Percentiles rank a stretch among this genome's conserved stretches.
Conservation (phyloP, 2,113 vertebrate species). For the Pelodiscus sinensis region DNA sequence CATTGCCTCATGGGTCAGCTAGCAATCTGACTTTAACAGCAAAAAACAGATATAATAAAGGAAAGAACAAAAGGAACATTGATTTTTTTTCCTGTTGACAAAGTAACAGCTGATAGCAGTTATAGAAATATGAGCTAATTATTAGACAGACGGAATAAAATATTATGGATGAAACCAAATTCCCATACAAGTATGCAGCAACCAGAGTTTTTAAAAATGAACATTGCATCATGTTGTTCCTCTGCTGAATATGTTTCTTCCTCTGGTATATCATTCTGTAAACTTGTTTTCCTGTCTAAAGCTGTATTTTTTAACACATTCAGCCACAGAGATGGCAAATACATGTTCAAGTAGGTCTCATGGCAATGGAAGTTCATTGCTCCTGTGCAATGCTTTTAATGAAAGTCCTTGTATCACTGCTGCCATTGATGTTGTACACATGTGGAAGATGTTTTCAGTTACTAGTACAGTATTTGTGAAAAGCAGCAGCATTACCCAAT, state of each 20-base stretch:
- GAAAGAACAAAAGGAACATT: neutral
- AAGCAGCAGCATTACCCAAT: constrained; percentile 19
- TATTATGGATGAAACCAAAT: neutral
- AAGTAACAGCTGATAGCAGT: neutral
- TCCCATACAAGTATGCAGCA: neutral
- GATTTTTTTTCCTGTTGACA: neutral
- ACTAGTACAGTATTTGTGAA: constrained; percentile 4
- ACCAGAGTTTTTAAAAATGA: neutral
- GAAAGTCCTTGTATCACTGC: neutral
- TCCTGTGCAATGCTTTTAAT: neutral
- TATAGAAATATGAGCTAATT: neutral
- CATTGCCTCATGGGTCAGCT: neutral
- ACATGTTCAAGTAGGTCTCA: neutral
- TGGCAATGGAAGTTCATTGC: neutral
- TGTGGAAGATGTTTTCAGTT: constrained; percentile 9
- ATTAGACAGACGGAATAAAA: constrained; percentile 12
- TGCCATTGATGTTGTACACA: neutral
- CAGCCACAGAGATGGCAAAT: neutral
- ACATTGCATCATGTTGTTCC: neutral
- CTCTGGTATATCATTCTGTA: neutral
- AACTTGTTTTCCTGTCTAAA: neutral
- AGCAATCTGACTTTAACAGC: neutral
- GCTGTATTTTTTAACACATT: neutral
- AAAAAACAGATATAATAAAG: neutral
- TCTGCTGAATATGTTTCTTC: neutral